Evolutionary conservation across 2,888 invertebrate species (phyloP).

Genomic region (Lathronympha strigana): DNA sequence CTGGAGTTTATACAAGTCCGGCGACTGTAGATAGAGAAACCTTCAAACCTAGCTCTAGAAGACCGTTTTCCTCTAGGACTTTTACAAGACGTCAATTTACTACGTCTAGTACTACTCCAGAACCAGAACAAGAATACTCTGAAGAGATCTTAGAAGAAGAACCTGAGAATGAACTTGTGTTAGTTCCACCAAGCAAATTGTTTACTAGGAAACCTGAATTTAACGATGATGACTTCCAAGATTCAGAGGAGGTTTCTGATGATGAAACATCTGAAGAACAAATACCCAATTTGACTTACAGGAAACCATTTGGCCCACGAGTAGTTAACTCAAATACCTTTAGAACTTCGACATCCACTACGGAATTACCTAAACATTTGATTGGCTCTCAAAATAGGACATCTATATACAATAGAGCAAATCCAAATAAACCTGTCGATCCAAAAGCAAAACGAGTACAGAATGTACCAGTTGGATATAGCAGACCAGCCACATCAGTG

Average conservation of each 20-base stretch:
- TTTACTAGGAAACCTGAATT: slow-evolving; percentile 71
- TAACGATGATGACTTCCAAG: slow-evolving; percentile 50
- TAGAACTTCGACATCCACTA: slow-evolving; percentile 73
- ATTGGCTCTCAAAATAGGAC: slow-evolving; percentile 64
- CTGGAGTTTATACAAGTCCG: slow-evolving; percentile 77
- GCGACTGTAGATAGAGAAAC: slow-evolving; percentile 65
- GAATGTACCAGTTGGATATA: slow-evolving; percentile 75
- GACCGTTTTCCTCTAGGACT: slow-evolving; percentile 67
- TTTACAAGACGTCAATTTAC: slow-evolving; percentile 74
- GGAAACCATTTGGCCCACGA: slow-evolving; percentile 68
- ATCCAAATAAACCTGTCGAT: slow-evolving; percentile 60
- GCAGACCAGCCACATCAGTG: slow-evolving; percentile 53
- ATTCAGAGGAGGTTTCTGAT: slow-evolving; percentile 50
- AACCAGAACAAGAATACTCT: slow-evolving; percentile 63
- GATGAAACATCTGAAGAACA: slow-evolving; percentile 49
- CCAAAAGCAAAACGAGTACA: slow-evolving; percentile 72
- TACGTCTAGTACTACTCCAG: slow-evolving; percentile 71
- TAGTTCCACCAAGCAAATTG: slow-evolving; percentile 74
- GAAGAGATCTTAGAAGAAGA: slow-evolving; percentile 63
- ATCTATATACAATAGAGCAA: slow-evolving; percentile 62
- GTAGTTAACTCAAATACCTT: slow-evolving; percentile 74
- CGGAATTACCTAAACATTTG: slow-evolving; percentile 66
- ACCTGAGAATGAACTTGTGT: slow-evolving; percentile 70
- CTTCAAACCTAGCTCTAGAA: slow-evolving; percentile 63
- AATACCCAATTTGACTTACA: slow-evolving; percentile 61